Conservation (phyloP, 2,113 vertebrate genomes). For the Alces alces region DNA sequence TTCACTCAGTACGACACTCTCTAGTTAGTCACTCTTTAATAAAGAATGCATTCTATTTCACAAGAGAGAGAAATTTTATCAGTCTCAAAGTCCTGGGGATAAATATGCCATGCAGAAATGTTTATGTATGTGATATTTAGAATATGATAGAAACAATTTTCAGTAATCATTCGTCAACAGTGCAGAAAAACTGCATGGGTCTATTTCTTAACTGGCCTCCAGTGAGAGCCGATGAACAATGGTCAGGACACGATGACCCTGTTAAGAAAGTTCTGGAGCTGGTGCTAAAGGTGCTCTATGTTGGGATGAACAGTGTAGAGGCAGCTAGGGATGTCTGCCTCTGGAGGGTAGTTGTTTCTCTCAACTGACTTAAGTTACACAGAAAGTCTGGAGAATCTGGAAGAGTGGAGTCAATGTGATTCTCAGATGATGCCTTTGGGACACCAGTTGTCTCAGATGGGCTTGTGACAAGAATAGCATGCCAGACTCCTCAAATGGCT, state of each 20-base stretch:
- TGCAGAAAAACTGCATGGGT: neutral
- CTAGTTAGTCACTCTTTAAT: neutral
- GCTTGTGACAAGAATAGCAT: neutral
- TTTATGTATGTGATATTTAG: neutral
- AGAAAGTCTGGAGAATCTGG: neutral
- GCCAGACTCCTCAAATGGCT: neutral
- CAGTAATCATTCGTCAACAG: neutral
- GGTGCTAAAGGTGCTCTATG: accelerated
- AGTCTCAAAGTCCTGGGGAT: neutral
- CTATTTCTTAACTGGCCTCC: neutral
- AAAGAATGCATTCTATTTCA: neutral
- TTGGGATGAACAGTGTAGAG: too few relatives aligned
- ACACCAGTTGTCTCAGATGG: neutral
- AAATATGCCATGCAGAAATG: neutral
- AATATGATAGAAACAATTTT: neutral
- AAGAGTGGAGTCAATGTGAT: neutral
- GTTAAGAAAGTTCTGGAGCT: too few relatives aligned
- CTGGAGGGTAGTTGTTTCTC: neutral
- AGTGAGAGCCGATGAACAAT: too few relatives aligned
- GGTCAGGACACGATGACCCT: accelerated
- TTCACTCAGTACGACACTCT: neutral
- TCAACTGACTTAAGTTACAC: neutral
- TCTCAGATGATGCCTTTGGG: neutral
- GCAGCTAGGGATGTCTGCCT: neutral
- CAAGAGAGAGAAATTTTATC: neutral